These are phyloP conservation scores for Piprites chloris DNA, from an alignment of 2,113 vertebrate genomes.

Conservation along the genomic window DNA sequence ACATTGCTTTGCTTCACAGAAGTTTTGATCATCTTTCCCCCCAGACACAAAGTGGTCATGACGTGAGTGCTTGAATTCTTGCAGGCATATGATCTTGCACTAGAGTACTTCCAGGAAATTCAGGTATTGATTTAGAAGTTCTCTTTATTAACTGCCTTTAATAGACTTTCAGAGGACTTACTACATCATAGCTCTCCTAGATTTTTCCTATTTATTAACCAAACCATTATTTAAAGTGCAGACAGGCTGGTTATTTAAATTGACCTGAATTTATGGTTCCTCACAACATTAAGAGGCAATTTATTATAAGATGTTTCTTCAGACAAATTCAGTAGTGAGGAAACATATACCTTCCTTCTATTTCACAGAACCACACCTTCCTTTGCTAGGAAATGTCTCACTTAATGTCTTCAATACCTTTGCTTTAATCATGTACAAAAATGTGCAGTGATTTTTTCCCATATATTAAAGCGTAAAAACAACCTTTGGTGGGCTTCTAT, in stretches of 20 bases:
- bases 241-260: not conserved
- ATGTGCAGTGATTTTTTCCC: not conserved
- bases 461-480: not conserved
- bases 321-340: not conserved
- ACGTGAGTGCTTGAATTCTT: not conserved
- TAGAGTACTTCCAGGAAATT: conserved; percentile 5
- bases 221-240: not conserved
- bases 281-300: not conserved
- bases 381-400: not conserved
- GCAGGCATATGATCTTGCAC: not conserved
- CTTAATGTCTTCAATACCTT: not conserved
- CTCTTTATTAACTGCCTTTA: conserved; percentile 9
- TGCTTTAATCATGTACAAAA: not conserved
- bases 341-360: not conserved
- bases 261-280: not conserved
- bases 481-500: not conserved
- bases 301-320: not conserved
- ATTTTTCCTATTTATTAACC: not conserved
- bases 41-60: not conserved
- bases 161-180: conserved; percentile 18
- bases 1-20: not conserved
- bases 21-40: not conserved
- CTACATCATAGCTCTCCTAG: not conserved
- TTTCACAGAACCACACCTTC: not conserved
- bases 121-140: conserved; percentile 14